Conservation (phyloP, 2,888 invertebrate genomes). For the Netelia melanura region DNA sequence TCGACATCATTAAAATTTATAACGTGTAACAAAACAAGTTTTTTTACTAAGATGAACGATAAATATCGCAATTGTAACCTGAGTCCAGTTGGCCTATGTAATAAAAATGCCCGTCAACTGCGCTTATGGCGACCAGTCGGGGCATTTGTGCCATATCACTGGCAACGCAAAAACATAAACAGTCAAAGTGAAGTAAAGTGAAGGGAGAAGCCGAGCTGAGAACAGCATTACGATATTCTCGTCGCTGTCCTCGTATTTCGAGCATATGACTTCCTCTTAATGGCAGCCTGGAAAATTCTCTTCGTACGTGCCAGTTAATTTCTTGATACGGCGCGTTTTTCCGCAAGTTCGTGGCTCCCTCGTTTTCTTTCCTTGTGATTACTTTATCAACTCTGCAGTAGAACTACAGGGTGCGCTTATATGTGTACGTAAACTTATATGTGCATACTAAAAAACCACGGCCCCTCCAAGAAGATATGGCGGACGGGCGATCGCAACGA, state of each 20-base stretch:
- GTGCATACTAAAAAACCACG: not conserved
- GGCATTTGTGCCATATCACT: too few relatives aligned
- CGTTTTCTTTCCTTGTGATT: not conserved
- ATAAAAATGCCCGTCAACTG: too few relatives aligned
- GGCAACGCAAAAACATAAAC: too few relatives aligned
- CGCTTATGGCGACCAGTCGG: too few relatives aligned
- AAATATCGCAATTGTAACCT: too few relatives aligned
- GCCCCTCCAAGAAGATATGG: slow-evolving; percentile 14
- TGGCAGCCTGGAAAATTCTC: slow-evolving; percentile 11
- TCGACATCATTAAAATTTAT: too few relatives aligned
- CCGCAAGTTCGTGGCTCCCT: not conserved
- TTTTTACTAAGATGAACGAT: too few relatives aligned
- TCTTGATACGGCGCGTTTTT: not conserved
- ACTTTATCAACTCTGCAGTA: not conserved
- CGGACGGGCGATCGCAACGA: slow-evolving; percentile 35
- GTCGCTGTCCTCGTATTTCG: not conserved
- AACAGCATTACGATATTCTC: slow-evolving; percentile 1
- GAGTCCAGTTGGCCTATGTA: too few relatives aligned
- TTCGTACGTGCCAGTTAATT: slow-evolving; percentile 2
- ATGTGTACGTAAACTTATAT: not conserved
- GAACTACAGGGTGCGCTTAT: not conserved
- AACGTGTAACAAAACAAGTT: too few relatives aligned
- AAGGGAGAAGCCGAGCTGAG: too few relatives aligned
- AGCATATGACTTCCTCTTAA: slow-evolving; percentile 30
- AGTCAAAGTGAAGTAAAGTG: too few relatives aligned